Conservation (phyloP, 2,797 vertebrate species). For the Silurus aristotelis region DNA sequence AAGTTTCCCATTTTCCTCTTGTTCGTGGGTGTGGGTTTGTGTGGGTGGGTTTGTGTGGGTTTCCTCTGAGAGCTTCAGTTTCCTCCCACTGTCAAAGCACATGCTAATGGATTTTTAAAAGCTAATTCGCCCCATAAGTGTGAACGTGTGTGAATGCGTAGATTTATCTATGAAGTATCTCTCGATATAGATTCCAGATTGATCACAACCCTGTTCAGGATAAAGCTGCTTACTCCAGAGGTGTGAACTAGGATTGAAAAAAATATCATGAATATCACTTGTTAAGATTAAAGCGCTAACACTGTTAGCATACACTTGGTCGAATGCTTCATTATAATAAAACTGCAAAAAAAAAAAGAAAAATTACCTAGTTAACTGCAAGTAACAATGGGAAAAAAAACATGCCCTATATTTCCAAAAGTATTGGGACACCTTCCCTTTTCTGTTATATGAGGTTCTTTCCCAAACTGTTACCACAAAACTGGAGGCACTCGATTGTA, state of each 20-base stretch:
- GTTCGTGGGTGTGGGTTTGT: too few relatives aligned
- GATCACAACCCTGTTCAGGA: neutral
- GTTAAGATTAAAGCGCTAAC: neutral
- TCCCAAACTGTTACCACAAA: too few relatives aligned
- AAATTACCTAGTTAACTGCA: too few relatives aligned
- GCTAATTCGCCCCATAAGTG: neutral
- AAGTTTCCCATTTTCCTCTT: neutral
- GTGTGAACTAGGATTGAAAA: neutral
- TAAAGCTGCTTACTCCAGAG: neutral
- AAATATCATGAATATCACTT: neutral
- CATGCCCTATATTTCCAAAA: too few relatives aligned
- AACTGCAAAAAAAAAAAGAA: too few relatives aligned
- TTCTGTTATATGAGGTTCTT: too few relatives aligned
- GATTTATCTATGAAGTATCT: neutral
- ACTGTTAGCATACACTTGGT: neutral
- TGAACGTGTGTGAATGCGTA: neutral
- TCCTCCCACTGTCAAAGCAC: neutral
- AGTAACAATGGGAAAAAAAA: too few relatives aligned
- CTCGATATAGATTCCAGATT: too few relatives aligned
- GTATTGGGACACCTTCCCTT: too few relatives aligned
- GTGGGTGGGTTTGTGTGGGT: too few relatives aligned
- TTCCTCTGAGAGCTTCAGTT: neutral
- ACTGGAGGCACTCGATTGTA: too few relatives aligned
- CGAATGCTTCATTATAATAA: neutral
- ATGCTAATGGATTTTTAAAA: neutral